phyloP scores from a whole-genome alignment of 2,888 invertebrate species.

The Limnephilus rhombicus region DNA sequence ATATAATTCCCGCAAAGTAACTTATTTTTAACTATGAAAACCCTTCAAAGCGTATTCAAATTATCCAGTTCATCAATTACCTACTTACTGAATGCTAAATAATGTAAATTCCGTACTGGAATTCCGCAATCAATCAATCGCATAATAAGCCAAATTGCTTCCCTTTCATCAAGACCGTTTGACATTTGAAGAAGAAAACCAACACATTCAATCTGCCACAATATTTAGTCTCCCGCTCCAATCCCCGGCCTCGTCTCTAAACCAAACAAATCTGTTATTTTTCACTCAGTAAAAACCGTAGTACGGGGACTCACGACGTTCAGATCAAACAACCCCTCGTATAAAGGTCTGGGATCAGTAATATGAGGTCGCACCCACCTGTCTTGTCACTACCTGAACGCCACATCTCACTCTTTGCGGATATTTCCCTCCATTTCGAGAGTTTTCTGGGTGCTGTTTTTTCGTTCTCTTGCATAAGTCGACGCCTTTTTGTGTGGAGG shows the following conservation, averaged over 20 bases:
- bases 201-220: background rate
- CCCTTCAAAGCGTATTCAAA: background rate
- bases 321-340: conserved; percentile 21
- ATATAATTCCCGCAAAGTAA: background rate
- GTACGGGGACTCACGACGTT: background rate
- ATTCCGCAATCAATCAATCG: background rate
- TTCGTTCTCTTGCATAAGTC: conserved; percentile 4
- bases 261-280: conserved; percentile 40
- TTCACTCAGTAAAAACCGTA: conserved; percentile 21
- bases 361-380: conserved; percentile 15
- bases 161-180: background rate
- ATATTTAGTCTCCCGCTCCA: background rate
- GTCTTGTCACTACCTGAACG: conserved; percentile 10
- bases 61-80: background rate
- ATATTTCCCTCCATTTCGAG: conserved; percentile 22
- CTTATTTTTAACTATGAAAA: background rate
- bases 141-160: background rate
- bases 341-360: background rate
- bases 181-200: conserved; percentile 5
- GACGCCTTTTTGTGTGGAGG: background rate
- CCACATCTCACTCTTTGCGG: background rate
- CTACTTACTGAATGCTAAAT: background rate
- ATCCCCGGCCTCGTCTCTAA: conserved; percentile 6
- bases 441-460: conserved; percentile 21
- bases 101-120: background rate